Evolutionary conservation across 92 coral and sea anemone genomes (phyloP), one percentile per base, ranked within the genome.

Genomic region (Epizoanthus scotinus): DNA sequence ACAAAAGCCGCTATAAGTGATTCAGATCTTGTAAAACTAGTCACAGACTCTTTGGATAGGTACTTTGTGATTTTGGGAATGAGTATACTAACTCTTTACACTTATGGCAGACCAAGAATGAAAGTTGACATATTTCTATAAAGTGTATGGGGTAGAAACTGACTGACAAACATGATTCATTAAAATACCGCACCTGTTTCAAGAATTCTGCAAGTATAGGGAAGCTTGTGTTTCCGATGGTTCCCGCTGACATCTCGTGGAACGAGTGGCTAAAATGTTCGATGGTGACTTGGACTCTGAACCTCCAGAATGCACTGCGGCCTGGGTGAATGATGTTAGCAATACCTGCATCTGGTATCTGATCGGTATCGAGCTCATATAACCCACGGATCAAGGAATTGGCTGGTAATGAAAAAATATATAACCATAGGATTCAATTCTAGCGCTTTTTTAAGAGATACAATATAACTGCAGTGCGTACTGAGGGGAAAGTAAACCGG

Each of bases 191-290:
- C 60, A 88, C 91, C 86, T 84, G 82, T 36, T 67, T 73, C 25
- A 88, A 67, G 60, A 88, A 88, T 78, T 88, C 86, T 1, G 86
- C 89, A 19, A 88, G 62, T 31, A 85, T 71, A 73, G 73, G 70
- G 85, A 67, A 84, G 59, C 83, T 80, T 55, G 55, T 65, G 34
- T 8, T 10, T 44, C 57, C 28, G 63, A 61, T 70, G 24, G 63
- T 69, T 29, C 85, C 81, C n/a, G 56, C 53, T 34, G 81, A 73
- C 27, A 86, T 81, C 40, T 92, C 90, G 54, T 86, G 91, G 75
- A 90, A 92, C 58, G 84, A 87, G 88, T 87, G 87, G 3, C 78
- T 67, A 79, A 86, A 78, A 69, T 92, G 91, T 53, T 92, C 93
- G 8, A 92, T 83, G 12, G 90, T 92, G 42, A 92, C 87, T 28